These are phyloP conservation scores for Regulus satrapa DNA, from an alignment of 2,113 vertebrate genomes.

Conservation along the genomic window DNA sequence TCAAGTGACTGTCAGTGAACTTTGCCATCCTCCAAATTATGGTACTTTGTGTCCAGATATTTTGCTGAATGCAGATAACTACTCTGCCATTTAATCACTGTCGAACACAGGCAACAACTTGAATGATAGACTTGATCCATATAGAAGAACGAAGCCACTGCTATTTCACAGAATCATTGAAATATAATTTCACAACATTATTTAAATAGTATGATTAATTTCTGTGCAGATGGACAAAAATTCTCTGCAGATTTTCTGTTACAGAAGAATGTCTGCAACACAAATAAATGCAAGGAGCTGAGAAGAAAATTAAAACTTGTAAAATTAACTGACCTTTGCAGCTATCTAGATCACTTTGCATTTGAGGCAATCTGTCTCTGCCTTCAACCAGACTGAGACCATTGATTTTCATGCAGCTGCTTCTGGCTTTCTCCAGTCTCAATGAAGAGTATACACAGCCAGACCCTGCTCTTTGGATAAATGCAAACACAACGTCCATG, in stretches of 20 bases:
- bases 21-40: not conserved
- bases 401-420: not conserved
- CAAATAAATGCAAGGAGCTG: not conserved
- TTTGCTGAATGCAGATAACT: not conserved
- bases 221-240: not conserved
- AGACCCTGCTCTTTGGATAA: not conserved
- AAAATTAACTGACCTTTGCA: not conserved
- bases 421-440: not conserved
- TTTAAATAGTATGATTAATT: not conserved
- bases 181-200: not conserved
- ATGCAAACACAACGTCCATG: not conserved
- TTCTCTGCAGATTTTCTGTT: not conserved
- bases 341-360: not conserved
- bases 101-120: not conserved
- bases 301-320: not conserved
- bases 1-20: not conserved
- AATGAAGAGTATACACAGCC: not conserved
- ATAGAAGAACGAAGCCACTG: not conserved
- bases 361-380: not conserved
- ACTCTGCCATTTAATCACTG: not conserved
- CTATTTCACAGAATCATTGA: not conserved
- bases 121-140: not conserved
- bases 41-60: not conserved
- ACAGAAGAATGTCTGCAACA: not conserved
- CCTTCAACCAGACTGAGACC: not conserved